Conservation (phyloP, 2,113 vertebrate genomes). For the Pangasianodon hypophthalmus region DNA sequence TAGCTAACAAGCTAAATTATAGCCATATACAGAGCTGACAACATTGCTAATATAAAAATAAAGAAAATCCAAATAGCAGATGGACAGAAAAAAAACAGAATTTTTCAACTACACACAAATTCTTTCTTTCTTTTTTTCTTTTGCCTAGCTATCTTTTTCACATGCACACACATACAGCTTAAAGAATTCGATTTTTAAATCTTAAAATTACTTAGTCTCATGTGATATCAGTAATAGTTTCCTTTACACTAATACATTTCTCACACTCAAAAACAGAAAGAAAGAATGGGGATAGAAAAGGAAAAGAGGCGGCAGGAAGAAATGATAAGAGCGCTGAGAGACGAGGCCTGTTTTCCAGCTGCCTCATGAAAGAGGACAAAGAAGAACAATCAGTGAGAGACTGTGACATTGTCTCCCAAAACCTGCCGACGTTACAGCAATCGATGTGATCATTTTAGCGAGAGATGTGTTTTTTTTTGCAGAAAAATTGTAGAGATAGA, state of each 20-base stretch:
- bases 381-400: neutral
- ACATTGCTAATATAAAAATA: neutral
- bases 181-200: too few relatives aligned
- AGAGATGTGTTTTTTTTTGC: neutral
- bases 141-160: neutral
- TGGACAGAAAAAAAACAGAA: neutral
- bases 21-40: neutral
- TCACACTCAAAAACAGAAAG: neutral
- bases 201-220: too few relatives aligned
- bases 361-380: neutral
- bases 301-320: neutral
- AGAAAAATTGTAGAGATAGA: neutral
- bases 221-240: neutral
- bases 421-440: neutral
- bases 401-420: neutral
- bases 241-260: neutral
- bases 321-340: neutral
- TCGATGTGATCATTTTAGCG: neutral
- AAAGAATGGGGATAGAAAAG: neutral
- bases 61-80: neutral
- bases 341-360: neutral
- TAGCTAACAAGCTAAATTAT: neutral
- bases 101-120: too few relatives aligned
- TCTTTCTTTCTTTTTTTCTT: neutral
- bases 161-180: neutral